A percentile compares a stretch with the other conserved stretches of the same genome.
Evolutionary conservation across 2,888 invertebrate species (phyloP).

Genomic region (Caenorhabditis wallacei): DNA sequence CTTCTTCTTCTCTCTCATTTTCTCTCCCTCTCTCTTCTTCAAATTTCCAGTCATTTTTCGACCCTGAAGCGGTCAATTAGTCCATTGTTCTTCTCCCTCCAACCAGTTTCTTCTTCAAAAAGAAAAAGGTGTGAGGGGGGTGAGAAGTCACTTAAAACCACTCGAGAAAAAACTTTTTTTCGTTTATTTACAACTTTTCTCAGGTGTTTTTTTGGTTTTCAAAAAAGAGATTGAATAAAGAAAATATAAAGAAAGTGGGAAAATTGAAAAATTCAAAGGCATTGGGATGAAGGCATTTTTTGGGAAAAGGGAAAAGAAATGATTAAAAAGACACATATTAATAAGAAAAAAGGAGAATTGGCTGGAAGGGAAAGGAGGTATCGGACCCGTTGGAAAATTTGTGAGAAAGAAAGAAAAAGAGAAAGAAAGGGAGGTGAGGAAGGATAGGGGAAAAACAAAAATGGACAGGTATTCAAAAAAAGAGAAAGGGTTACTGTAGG

Average conservation of each 20-base stretch:
- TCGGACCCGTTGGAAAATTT: constrained; percentile 32
- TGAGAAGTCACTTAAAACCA: constrained; percentile 1
- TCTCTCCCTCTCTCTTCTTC: too few relatives aligned
- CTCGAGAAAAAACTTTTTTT: constrained; percentile 14
- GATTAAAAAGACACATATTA: too few relatives aligned
- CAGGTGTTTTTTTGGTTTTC: too few relatives aligned
- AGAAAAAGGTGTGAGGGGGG: constrained; percentile 2
- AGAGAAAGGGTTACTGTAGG: neutral
- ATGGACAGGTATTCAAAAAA: neutral
- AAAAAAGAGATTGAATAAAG: too few relatives aligned
- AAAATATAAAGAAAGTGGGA: neutral
- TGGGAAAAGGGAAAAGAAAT: neutral
- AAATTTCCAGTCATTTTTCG: neutral
- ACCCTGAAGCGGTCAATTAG: constrained; percentile 52
- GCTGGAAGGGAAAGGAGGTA: neutral
- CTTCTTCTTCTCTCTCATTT: too few relatives aligned
- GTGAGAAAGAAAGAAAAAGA: too few relatives aligned
- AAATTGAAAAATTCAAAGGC: neutral
- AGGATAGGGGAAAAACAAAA: neutral
- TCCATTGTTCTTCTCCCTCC: constrained; percentile 40
- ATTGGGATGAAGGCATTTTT: neutral
- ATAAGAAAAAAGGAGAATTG: neutral
- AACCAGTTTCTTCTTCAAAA: constrained; percentile 39
- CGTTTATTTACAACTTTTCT: constrained; percentile 14
- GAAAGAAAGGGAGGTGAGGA: neutral